phyloP scores from a whole-genome alignment of 2,113 vertebrate species.

The Heptranchias perlo region DNA sequence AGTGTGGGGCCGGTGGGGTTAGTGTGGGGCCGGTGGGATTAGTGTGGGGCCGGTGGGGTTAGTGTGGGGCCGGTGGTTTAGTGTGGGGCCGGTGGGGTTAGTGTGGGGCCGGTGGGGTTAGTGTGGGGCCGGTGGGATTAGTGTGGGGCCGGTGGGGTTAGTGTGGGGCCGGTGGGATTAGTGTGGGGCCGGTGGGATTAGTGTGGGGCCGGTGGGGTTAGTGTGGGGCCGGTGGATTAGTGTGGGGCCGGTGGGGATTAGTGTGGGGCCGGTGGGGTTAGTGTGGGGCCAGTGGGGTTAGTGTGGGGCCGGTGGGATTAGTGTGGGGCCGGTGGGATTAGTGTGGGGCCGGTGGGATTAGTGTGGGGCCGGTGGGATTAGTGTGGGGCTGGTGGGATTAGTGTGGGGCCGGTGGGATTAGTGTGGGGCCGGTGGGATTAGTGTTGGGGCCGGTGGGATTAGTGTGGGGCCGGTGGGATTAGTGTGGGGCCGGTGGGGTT shows the following conservation, averaged over 20 bases:
- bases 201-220: neutral
- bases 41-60: neutral
- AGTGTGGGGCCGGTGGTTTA: neutral
- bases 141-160: neutral
- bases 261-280: neutral
- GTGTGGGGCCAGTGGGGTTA: neutral
- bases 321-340: neutral
- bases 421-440: neutral
- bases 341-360: neutral
- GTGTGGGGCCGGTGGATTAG: neutral
- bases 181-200: too few relatives aligned
- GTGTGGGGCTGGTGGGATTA: too few relatives aligned
- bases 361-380: neutral
- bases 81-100: too few relatives aligned
- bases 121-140: neutral
- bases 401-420: neutral
- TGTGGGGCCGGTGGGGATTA: too few relatives aligned
- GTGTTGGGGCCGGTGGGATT: too few relatives aligned
- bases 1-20: neutral
- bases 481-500: neutral
- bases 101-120: neutral
- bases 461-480: neutral
- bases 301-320: neutral
- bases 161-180: neutral
- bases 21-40: neutral